These are phyloP conservation scores for Microcaecilia unicolor DNA, from an alignment of 2,797 vertebrate genomes.

Conservation along the genomic window DNA sequence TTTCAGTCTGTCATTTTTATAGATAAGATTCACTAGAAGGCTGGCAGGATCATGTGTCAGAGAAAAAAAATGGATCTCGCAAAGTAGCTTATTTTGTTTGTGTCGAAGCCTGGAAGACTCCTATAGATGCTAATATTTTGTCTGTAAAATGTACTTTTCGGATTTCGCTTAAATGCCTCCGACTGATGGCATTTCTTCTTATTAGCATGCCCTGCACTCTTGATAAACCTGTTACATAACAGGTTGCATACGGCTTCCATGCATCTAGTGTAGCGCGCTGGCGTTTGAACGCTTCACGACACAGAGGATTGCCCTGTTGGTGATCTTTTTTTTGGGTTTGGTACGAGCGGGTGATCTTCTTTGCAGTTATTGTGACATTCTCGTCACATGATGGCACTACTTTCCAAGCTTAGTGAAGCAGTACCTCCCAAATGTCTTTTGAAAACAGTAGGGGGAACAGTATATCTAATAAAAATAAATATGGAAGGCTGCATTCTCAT, in stretches of 20 bases:
- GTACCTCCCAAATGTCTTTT: constrained; percentile 5
- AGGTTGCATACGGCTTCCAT: constrained; percentile 24
- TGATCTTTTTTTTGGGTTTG: constrained; percentile 32
- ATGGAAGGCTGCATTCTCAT: neutral
- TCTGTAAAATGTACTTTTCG: constrained; percentile 3
- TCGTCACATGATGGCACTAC: constrained; percentile 28
- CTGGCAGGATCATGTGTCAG: too few relatives aligned
- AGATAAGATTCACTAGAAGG: neutral
- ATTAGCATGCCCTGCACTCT: constrained; percentile 13
- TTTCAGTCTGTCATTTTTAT: neutral
- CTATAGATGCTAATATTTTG: neutral
- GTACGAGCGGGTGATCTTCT: constrained; percentile 34
- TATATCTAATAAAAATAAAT: neutral
- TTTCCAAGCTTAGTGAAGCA: constrained; percentile 30
- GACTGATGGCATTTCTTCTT: constrained; percentile 6
- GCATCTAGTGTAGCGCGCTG: too few relatives aligned
- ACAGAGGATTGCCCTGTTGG: constrained; percentile 34
- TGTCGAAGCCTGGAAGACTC: neutral
- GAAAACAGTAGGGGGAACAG: constrained; percentile 9
- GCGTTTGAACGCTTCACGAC: constrained; percentile 24
- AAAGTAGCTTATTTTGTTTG: too few relatives aligned
- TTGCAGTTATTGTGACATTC: constrained; percentile 26
- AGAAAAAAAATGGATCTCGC: too few relatives aligned
- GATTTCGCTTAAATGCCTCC: constrained; percentile 10
- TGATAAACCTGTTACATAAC: constrained; percentile 19